Conservation (phyloP, 2,888 invertebrate genomes). For the Drosophila neonasuta region DNA sequence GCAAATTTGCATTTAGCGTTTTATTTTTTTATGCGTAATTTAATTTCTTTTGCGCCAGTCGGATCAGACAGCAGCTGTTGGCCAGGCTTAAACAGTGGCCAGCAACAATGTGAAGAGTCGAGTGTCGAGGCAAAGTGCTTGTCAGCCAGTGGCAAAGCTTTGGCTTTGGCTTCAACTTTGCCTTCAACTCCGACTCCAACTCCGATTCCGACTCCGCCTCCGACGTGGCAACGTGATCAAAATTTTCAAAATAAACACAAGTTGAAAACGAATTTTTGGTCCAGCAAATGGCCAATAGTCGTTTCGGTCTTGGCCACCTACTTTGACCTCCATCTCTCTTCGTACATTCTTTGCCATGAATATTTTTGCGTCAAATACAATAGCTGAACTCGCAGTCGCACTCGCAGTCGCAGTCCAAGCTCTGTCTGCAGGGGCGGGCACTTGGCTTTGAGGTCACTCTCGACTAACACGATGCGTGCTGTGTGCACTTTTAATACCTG, state of each 20-base stretch:
- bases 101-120: conserved; percentile 4
- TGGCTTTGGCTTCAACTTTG: conserved; percentile 6
- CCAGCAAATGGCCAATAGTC: conserved; percentile 67
- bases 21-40: conserved; percentile 58
- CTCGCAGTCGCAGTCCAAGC: conserved; percentile 30
- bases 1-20: conserved; percentile 68
- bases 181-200: neutral
- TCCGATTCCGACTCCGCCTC: neutral
- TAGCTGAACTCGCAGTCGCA: conserved; percentile 33
- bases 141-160: conserved; percentile 11
- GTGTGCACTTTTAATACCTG: conserved; percentile 40
- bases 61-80: conserved; percentile 9
- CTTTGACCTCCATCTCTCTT: conserved; percentile 13
- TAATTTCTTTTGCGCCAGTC: conserved; percentile 33
- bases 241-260: conserved; percentile 61
- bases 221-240: conserved; percentile 61
- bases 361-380: conserved; percentile 70
- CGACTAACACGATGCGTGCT: conserved; percentile 56
- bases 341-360: conserved; percentile 55
- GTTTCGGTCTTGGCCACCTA: conserved; percentile 15
- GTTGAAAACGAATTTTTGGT: conserved; percentile 36
- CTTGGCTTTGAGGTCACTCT: conserved; percentile 40
- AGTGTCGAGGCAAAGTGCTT: conserved; percentile 5
- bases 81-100: neutral
- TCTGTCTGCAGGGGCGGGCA: conserved; percentile 34